These are phyloP conservation scores for Trachelus tabidus DNA, from an alignment of 2,888 invertebrate genomes.

Conservation along the genomic window DNA sequence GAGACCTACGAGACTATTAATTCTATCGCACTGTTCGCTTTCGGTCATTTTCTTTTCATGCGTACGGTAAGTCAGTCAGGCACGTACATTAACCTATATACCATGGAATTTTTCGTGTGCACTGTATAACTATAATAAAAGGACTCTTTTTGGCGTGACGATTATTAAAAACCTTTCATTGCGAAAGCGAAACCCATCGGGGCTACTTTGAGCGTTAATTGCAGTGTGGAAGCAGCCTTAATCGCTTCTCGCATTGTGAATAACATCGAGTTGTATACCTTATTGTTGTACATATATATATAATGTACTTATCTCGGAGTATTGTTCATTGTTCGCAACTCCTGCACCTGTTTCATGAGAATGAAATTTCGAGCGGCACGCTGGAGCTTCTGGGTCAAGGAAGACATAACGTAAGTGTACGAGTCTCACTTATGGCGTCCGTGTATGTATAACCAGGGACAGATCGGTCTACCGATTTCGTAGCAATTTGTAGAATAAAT, in stretches of 20 bases:
- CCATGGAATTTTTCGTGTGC: neutral
- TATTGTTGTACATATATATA: neutral
- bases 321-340: slow-evolving; percentile 35
- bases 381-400: slow-evolving; percentile 33
- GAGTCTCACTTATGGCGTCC: neutral
- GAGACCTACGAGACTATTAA: neutral
- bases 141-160: neutral
- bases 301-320: neutral
- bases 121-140: neutral
- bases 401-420: slow-evolving; percentile 17
- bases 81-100: neutral
- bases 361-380: slow-evolving; percentile 20
- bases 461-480: neutral
- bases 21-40: neutral
- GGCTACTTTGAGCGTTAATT: neutral
- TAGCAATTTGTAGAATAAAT: neutral
- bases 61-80: too few relatives aligned
- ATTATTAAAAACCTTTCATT: neutral
- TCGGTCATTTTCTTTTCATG: neutral
- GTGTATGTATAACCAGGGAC: neutral
- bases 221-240: neutral
- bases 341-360: slow-evolving; percentile 32
- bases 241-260: slow-evolving; percentile 24
- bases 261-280: slow-evolving; percentile 15
- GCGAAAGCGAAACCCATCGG: neutral